These are phyloP conservation scores for Xyrichtys novacula DNA, from an alignment of 2,797 vertebrate species.

Conservation along the genomic window DNA sequence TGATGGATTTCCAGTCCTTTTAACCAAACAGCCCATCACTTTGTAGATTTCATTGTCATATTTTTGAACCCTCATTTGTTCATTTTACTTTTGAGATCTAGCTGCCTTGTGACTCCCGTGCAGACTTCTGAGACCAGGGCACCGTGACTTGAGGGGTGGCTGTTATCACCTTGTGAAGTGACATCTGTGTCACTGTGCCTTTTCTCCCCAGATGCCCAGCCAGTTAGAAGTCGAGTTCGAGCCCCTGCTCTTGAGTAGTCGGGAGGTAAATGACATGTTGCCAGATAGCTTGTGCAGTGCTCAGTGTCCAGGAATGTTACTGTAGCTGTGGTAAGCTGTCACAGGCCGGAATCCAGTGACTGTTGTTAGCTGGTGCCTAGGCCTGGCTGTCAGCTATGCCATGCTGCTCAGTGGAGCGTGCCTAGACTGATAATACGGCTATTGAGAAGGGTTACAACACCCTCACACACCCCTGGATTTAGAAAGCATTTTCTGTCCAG, in stretches of 20 bases:
- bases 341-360: slow-evolving; percentile 78
- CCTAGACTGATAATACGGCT: slow-evolving; percentile 80
- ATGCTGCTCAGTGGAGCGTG: slow-evolving; percentile 80
- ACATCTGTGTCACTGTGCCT: slow-evolving; percentile 68
- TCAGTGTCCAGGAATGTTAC: slow-evolving; percentile 79
- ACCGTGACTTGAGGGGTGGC: slow-evolving; percentile 52
- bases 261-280: slow-evolving; percentile 71
- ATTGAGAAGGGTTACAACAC: slow-evolving; percentile 76
- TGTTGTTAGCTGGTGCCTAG: slow-evolving; percentile 78
- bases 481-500: slow-evolving; percentile 71
- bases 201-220: slow-evolving; percentile 57
- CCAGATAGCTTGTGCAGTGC: slow-evolving; percentile 63
- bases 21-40: slow-evolving; percentile 52
- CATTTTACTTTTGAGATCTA: slow-evolving; percentile 24
- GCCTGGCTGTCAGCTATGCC: slow-evolving; percentile 82
- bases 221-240: slow-evolving; percentile 53
- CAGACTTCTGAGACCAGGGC: slow-evolving; percentile 49
- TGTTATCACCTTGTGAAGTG: slow-evolving; percentile 71
- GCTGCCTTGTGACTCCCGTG: slow-evolving; percentile 48
- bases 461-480: slow-evolving; percentile 61
- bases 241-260: slow-evolving; percentile 54
- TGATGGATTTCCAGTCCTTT: too few species aligned
- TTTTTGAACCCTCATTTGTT: slow-evolving; percentile 45
- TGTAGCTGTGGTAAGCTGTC: slow-evolving; percentile 80
- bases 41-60: slow-evolving; percentile 44